Percentiles rank a stretch among this genome's conserved stretches.
Evolutionary conservation across 2,113 vertebrate genomes (phyloP).

Genomic region (Cervus canadensis): DNA sequence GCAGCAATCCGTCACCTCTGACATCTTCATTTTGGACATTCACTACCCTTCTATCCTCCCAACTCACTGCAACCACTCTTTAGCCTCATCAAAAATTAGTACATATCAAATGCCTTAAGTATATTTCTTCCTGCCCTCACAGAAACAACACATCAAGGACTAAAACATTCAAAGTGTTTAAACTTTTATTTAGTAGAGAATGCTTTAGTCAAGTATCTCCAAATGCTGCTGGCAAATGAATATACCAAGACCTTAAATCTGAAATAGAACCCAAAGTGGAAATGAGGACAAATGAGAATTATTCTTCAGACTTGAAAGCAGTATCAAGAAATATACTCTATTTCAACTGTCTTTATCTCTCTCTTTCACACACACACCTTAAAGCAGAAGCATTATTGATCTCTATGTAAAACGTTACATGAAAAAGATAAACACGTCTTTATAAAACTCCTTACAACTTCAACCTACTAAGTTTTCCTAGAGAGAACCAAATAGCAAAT

Average conservation of each 20-base stretch:
- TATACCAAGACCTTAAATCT: neutral
- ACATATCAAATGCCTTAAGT: neutral
- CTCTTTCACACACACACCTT: neutral
- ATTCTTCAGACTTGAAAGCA: neutral
- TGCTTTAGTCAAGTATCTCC: neutral
- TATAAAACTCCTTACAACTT: neutral
- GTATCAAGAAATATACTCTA: neutral
- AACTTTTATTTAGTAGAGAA: neutral
- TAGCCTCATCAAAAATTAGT: neutral
- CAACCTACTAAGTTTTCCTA: neutral
- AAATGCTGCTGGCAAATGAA: neutral
- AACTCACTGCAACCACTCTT: neutral
- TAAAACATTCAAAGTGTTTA: neutral
- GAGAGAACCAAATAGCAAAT: neutral
- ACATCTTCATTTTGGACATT: neutral
- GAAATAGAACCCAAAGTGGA: neutral
- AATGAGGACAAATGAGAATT: neutral
- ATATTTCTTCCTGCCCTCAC: neutral
- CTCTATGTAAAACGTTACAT: neutral
- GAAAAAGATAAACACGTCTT: neutral
- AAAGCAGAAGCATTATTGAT: neutral
- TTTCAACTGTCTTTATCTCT: neutral
- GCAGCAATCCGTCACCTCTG: neutral
- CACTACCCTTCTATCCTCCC: neutral
- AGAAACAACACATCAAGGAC: neutral